phyloP scores from a whole-genome alignment of 2,888 invertebrate species.

The Clistopyga incitator region DNA sequence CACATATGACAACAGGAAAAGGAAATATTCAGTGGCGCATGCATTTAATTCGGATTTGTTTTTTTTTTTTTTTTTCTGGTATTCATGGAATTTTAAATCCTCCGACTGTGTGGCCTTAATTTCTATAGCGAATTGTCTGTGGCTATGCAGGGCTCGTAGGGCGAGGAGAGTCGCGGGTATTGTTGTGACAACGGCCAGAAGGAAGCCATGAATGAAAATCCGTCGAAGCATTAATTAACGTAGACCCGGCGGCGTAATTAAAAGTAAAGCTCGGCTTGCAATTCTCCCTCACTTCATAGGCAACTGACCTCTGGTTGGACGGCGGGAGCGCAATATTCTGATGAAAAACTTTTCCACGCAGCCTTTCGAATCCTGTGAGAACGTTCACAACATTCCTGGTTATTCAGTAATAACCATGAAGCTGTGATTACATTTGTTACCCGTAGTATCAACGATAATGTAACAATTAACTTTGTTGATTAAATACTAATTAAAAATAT shows the following conservation, averaged over 20 bases:
- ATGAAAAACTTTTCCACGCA: constrained; percentile 63
- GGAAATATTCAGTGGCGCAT: neutral
- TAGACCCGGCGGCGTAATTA: constrained; percentile 66
- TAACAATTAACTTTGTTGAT: neutral
- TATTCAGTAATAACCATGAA: constrained; percentile 45
- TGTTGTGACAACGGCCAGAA: constrained; percentile 45
- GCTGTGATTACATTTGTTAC: constrained; percentile 41
- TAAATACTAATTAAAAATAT: no score
- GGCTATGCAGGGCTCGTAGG: neutral
- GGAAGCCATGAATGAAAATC: constrained; percentile 67
- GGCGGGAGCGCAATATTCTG: constrained; percentile 49
- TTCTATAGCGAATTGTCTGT: constrained; percentile 1
- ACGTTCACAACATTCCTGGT: constrained; percentile 22
- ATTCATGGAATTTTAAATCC: constrained; percentile 15
- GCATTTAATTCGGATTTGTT: neutral
- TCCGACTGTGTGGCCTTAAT: constrained; percentile 1
- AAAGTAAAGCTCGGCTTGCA: constrained; percentile 63
- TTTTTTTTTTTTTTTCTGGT: neutral
- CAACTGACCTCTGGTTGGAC: constrained; percentile 45
- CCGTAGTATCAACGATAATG: neutral
- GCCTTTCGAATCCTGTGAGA: constrained; percentile 32
- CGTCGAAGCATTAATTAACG: constrained; percentile 70
- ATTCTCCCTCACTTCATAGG: neutral
- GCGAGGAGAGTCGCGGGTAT: constrained; percentile 14
- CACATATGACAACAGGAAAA: neutral